A percentile compares a stretch with the other conserved stretches of the same genome.
Conservation (phyloP, 2,797 vertebrate genomes). For the Oreonectes daqikongensis region DNA sequence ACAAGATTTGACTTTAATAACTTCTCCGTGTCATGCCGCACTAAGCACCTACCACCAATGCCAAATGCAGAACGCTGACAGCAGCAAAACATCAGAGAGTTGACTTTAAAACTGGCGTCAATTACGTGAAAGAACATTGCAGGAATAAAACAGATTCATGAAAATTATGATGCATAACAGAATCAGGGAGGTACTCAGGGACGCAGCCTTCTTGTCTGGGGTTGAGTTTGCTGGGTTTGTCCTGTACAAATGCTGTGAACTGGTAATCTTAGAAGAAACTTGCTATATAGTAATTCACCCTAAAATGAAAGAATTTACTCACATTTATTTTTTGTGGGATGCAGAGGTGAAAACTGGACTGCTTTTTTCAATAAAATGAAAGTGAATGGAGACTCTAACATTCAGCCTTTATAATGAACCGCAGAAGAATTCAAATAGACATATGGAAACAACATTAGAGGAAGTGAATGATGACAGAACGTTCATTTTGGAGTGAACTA, state of each 20-base stretch:
- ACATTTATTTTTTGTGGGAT: background rate
- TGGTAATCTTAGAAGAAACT: background rate
- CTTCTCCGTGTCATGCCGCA: slow-evolving; percentile 16
- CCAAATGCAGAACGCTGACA: background rate
- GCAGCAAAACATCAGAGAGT: background rate
- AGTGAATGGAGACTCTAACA: background rate
- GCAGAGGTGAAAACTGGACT: background rate
- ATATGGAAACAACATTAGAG: background rate
- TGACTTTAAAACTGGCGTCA: background rate
- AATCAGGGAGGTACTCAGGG: background rate
- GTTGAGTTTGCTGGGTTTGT: too few relatives aligned
- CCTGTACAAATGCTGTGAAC: background rate
- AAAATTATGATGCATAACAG: slow-evolving; percentile 28
- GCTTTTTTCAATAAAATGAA: background rate
- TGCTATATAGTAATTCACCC: too few relatives aligned
- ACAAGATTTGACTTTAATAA: slow-evolving; percentile 18
- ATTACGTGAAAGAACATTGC: background rate
- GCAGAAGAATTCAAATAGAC: background rate
- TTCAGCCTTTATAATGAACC: background rate
- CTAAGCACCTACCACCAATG: slow-evolving; percentile 14
- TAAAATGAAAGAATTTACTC: background rate
- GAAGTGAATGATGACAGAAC: background rate
- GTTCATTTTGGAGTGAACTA: background rate
- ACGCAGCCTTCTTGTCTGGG: too few relatives aligned
- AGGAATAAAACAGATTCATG: background rate